Conservation (phyloP, 2,113 vertebrate genomes). For the Tyrannus savana region DNA sequence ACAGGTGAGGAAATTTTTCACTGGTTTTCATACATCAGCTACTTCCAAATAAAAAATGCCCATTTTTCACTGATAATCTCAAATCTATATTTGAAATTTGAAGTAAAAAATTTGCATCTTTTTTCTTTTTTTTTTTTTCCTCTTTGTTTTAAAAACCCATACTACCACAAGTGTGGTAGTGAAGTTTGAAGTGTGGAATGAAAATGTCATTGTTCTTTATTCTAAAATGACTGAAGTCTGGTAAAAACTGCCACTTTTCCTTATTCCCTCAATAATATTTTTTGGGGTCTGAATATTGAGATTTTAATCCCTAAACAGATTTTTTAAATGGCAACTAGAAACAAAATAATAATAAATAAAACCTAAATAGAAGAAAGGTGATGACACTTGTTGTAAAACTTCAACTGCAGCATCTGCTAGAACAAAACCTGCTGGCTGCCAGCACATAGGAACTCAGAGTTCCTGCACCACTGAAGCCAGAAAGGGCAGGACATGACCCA, state of each 20-base stretch:
- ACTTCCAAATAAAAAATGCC: neutral
- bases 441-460: neutral
- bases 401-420: neutral
- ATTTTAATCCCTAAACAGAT: neutral
- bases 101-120: neutral
- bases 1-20: neutral
- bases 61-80: neutral
- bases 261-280: neutral
- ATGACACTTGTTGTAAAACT: neutral
- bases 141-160: neutral
- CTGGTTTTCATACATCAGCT: neutral
- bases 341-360: neutral
- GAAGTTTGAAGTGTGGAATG: neutral
- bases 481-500: neutral
- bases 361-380: neutral
- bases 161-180: neutral
- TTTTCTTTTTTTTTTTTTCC: fast-evolving
- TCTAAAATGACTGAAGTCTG: neutral
- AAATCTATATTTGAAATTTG: neutral
- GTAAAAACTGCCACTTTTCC: neutral
- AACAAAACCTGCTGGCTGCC: neutral
- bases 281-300: neutral
- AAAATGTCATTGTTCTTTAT: neutral
- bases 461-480: neutral
- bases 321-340: neutral